phyloP scores from a whole-genome alignment of 2,888 invertebrate species.

The Coelinius sp. region DNA sequence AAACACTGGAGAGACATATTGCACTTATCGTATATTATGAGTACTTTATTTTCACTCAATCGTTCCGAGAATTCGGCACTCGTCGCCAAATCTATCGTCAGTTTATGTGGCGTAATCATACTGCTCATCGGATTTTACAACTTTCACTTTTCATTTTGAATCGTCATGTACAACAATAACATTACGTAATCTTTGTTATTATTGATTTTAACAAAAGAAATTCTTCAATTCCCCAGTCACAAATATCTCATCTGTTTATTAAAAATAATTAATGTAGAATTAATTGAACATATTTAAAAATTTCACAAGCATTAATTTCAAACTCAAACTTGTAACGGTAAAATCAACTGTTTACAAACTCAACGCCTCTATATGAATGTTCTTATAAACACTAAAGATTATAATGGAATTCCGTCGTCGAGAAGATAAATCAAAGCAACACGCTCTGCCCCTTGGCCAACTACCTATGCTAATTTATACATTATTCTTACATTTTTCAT shows the following conservation, averaged over 20 bases:
- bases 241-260: too few relatives aligned
- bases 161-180: slow-evolving; percentile 10
- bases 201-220: background rate
- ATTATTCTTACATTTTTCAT: background rate
- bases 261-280: background rate
- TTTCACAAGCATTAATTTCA: background rate
- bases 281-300: background rate
- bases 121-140: slow-evolving; percentile 10
- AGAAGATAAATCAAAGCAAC: slow-evolving; percentile 22
- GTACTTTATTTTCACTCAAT: background rate
- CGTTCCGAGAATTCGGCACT: slow-evolving; percentile 3
- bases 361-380: slow-evolving; percentile 1
- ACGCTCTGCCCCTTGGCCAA: slow-evolving; percentile 13
- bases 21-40: background rate
- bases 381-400: slow-evolving; percentile 18
- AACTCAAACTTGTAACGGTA: slow-evolving; percentile 3
- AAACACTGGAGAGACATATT: slow-evolving; percentile 5
- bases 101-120: slow-evolving; percentile 17
- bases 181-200: background rate
- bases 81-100: slow-evolving; percentile 23
- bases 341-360: slow-evolving; percentile 16
- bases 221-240: too few relatives aligned
- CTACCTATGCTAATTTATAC: slow-evolving; percentile 22
- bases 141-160: slow-evolving; percentile 37
- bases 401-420: slow-evolving; percentile 30